Percentiles rank a stretch among this genome's conserved stretches.
Conservation (phyloP, 2,888 invertebrate genomes). For the Bursaphelenchus okinawaensis region DNA sequence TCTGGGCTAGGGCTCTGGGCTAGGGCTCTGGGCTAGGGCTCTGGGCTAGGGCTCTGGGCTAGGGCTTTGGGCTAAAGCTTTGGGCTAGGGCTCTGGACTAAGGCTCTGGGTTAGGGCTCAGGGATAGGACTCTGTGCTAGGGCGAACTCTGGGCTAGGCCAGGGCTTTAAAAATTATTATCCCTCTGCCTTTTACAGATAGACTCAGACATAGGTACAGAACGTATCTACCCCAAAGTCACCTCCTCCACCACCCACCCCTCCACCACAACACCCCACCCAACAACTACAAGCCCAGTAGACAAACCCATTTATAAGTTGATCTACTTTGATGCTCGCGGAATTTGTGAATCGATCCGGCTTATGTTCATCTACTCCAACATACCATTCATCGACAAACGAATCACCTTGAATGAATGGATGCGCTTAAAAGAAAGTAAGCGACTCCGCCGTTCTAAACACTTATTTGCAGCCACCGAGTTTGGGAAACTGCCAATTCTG, state of each 20-base stretch:
- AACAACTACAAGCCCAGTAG: not conserved
- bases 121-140: too few relatives aligned
- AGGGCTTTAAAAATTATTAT: too few relatives aligned
- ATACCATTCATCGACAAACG: slow-evolving; percentile 7
- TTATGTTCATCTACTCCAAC: slow-evolving; percentile 12
- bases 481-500: slow-evolving; percentile 12
- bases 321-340: slow-evolving; percentile 16
- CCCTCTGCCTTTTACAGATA: too few relatives aligned
- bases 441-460: not conserved
- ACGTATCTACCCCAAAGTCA: not conserved
- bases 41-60: too few relatives aligned
- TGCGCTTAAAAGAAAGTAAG: slow-evolving; percentile 8
- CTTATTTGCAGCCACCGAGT: slow-evolving; percentile 6
- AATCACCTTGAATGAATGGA: slow-evolving; percentile 9
- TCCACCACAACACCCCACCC: not conserved
- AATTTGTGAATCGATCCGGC: slow-evolving; percentile 8
- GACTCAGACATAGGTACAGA: not conserved
- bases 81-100: too few relatives aligned
- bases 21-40: too few relatives aligned
- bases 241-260: not conserved
- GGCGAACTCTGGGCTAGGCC: too few relatives aligned
- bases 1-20: too few relatives aligned
- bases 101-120: too few relatives aligned
- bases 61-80: too few relatives aligned
- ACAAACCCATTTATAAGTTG: slow-evolving; percentile 7